Evolutionary conservation across 2,888 invertebrate species (phyloP).

Genomic region (Macrophya alboannulata): DNA sequence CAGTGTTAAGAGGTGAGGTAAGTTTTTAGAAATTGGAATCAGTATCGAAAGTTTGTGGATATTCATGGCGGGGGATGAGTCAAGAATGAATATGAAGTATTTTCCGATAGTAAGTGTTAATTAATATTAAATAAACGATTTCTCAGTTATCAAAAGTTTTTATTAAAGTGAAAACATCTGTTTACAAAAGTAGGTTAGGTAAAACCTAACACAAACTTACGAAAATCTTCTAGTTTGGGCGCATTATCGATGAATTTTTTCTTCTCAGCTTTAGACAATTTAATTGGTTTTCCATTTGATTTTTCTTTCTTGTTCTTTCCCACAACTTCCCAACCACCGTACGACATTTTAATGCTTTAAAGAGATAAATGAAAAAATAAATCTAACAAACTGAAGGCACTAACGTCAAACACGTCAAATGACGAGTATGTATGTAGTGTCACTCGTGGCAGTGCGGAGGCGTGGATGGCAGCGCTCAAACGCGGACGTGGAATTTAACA

Average conservation of each 20-base stretch:
- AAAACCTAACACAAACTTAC: slow-evolving; percentile 81
- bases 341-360: slow-evolving; percentile 70
- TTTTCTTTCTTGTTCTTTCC: slow-evolving; percentile 86
- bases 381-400: slow-evolving; percentile 51
- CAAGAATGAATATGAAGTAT: background rate
- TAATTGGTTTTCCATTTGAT: slow-evolving; percentile 80
- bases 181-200: slow-evolving; percentile 59
- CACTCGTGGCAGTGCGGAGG: slow-evolving; percentile 28
- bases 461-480: slow-evolving; percentile 4
- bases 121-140: background rate
- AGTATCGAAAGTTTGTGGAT: background rate
- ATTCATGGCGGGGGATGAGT: background rate
- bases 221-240: slow-evolving; percentile 89
- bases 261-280: slow-evolving; percentile 83
- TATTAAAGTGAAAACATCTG: slow-evolving; percentile 59
- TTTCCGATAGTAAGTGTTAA: background rate
- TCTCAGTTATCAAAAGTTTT: background rate
- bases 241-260: slow-evolving; percentile 85
- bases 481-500: background rate
- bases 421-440: slow-evolving; percentile 39
- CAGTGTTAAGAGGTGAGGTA: background rate
- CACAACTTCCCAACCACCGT: slow-evolving; percentile 78
- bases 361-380: slow-evolving; percentile 39
- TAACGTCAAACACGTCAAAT: slow-evolving; percentile 55
- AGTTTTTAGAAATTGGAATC: background rate